A percentile compares a stretch with the other conserved stretches of the same genome.
Evolutionary conservation across 2,888 invertebrate genomes (phyloP).

Genomic region (Lordiphosa fenestrarum): DNA sequence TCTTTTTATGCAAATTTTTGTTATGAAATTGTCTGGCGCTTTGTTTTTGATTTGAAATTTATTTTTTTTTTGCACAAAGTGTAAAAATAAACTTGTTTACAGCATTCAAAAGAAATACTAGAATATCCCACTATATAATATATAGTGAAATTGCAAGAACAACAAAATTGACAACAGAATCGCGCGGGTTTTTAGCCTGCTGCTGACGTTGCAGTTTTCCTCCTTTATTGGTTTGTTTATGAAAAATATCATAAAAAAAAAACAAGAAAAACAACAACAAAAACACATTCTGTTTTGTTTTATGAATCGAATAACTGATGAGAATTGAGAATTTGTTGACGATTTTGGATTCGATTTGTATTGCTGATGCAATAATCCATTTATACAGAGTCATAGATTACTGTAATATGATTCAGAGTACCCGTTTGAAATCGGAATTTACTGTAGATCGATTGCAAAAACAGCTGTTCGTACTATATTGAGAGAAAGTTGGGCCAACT

Average conservation of each 20-base stretch:
- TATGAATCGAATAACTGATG: slow-evolving; percentile 12
- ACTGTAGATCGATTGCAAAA: too few relatives aligned
- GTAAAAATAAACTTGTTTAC: slow-evolving; percentile 63
- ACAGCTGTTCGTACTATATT: too few relatives aligned
- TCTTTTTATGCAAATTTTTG: slow-evolving; percentile 61
- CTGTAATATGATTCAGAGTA: neutral
- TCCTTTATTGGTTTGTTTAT: slow-evolving; percentile 33
- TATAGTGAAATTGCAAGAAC: slow-evolving; percentile 23
- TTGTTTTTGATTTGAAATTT: slow-evolving; percentile 45
- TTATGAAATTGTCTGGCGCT: slow-evolving; percentile 68
- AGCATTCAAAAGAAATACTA: slow-evolving; percentile 25
- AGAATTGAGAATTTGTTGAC: slow-evolving; percentile 2
- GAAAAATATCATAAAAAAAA: slow-evolving; percentile 4
- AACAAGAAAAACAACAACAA: slow-evolving; percentile 8
- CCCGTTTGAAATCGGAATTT: neutral
- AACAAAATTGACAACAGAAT: slow-evolving; percentile 10
- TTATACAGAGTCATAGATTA: slow-evolving; percentile 20
- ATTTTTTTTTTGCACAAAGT: slow-evolving; percentile 49
- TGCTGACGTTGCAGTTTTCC: slow-evolving; percentile 32
- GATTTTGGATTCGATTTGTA: neutral
- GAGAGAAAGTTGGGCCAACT: too few relatives aligned
- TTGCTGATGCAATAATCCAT: slow-evolving; percentile 54
- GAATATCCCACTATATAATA: slow-evolving; percentile 4
- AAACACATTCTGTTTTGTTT: slow-evolving; percentile 16
- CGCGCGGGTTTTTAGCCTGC: neutral